Evolutionary conservation across 2,888 invertebrate species (phyloP).

Genomic region (Scelioninae gen. 2): DNA sequence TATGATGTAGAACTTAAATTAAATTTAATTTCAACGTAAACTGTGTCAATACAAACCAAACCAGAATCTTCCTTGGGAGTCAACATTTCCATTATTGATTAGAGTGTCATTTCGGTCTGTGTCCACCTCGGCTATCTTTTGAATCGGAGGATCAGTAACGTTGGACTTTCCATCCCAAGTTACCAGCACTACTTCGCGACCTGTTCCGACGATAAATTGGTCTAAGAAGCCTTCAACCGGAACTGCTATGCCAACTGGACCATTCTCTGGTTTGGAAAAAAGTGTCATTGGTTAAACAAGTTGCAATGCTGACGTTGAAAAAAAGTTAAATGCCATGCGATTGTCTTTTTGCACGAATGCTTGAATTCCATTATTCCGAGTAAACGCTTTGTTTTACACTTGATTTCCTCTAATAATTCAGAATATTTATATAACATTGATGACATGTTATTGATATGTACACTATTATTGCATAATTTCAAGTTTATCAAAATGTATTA

Average conservation of each 20-base stretch:
- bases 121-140: conserved; percentile 74
- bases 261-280: conserved; percentile 74
- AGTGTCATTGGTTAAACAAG: background rate
- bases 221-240: conserved; percentile 73
- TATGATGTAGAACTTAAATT: no score
- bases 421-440: no score
- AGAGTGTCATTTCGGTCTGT: conserved; percentile 75
- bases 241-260: conserved; percentile 76
- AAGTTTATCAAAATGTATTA: no score
- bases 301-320: background rate
- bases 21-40: no score
- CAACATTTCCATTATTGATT: conserved; percentile 84
- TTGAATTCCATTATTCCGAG: no score
- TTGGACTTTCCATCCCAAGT: conserved; percentile 75
- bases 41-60: conserved; percentile 63
- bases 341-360: no score
- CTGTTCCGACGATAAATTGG: conserved; percentile 74
- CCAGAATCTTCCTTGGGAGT: conserved; percentile 81
- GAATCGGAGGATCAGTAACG: conserved; percentile 54
- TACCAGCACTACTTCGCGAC: conserved; percentile 74
- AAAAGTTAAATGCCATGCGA: background rate
- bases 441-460: no score
- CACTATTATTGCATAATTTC: no score
- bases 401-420: no score
- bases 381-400: no score